Conservation (phyloP, 2,113 vertebrate genomes). For the Beaufortia kweichowensis region DNA sequence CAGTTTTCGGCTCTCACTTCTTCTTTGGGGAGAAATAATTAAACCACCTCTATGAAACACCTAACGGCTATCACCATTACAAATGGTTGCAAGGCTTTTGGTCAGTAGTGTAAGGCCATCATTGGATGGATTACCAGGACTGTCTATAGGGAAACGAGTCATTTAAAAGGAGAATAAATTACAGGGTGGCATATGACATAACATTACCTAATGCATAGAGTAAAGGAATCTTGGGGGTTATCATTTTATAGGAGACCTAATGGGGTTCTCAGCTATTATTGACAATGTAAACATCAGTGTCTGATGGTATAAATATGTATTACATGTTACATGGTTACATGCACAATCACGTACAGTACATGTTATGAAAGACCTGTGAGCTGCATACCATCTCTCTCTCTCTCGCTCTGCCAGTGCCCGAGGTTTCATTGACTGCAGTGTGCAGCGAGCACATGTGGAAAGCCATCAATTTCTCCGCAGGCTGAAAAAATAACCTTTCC, state of each 20-base stretch:
- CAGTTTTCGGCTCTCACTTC: conserved; percentile 34
- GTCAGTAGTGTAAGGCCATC: conserved; percentile 21
- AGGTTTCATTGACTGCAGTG: conserved; percentile 55
- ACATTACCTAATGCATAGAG: background rate
- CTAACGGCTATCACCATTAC: conserved; percentile 1
- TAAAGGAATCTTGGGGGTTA: background rate
- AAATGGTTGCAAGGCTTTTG: conserved; percentile 4
- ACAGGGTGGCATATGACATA: conserved; percentile 3
- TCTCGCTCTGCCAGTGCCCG: conserved; percentile 9
- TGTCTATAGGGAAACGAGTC: background rate
- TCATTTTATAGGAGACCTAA: background rate
- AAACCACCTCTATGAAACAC: conserved; percentile 33
- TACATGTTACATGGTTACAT: background rate
- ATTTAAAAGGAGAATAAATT: conserved; percentile 24
- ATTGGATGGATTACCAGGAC: conserved; percentile 7
- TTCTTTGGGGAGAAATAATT: conserved; percentile 45
- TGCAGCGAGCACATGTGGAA: conserved; percentile 36
- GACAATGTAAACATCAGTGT: no score
- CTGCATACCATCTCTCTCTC: conserved; percentile 9
- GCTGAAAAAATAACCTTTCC: conserved; percentile 47
- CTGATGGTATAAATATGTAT: no score
- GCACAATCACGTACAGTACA: conserved; percentile 1
- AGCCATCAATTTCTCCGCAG: conserved; percentile 51
- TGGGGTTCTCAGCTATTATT: background rate
- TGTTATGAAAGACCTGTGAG: conserved; percentile 14